Evolutionary conservation across 2,797 vertebrate species (phyloP), one percentile per base, ranked within the genome.

Genomic region (Discoglossus pictus): DNA sequence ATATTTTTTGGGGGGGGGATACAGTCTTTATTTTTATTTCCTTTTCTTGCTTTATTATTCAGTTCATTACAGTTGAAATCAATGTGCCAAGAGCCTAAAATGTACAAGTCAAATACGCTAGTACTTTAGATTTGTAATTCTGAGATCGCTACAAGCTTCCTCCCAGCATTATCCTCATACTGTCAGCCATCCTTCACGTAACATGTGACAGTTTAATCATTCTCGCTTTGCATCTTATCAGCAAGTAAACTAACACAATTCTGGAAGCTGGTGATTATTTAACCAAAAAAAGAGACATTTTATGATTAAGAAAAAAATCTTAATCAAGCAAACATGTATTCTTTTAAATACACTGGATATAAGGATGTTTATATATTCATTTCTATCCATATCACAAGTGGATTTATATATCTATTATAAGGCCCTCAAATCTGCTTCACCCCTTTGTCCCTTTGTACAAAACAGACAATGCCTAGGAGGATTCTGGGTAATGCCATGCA

Each of bases 21-120:
- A 9, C 20, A 58, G 16, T 20, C 39, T 36, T n/a, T 13, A 15
- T 6, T 58, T 56, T 54, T 65, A 2, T 17, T 47, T 25, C 18
- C 2, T 12, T 12, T 18, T 53, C 2, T 13, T 20, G 21, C 23
- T 51, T 63, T 43, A 1, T 25, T 43, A 21, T 38, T n/a, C 34
- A 42, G 53, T 56, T 48, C 50, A 48, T 63, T 66, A 65, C 76
- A 74, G 68, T 74, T 76, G 78, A 61, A 67, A 65, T 80, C 74
- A 61, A 54, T 64, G 52, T 69, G 51, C 48, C 69, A 80, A 74
- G 74, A 74, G 64, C 60, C 56, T 46, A 65, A 73, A 78, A 70
- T 66, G 69, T 47, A 73, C 72, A 80, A 76, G 74, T 66, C 68
- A 76, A 75, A 72, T 39, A 68, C 54, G 43, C 53, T 69, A 68